A percentile compares a stretch with the other conserved stretches of the same genome.
Conservation (phyloP, 2,113 vertebrate genomes). For the Phaetusa simplex region DNA sequence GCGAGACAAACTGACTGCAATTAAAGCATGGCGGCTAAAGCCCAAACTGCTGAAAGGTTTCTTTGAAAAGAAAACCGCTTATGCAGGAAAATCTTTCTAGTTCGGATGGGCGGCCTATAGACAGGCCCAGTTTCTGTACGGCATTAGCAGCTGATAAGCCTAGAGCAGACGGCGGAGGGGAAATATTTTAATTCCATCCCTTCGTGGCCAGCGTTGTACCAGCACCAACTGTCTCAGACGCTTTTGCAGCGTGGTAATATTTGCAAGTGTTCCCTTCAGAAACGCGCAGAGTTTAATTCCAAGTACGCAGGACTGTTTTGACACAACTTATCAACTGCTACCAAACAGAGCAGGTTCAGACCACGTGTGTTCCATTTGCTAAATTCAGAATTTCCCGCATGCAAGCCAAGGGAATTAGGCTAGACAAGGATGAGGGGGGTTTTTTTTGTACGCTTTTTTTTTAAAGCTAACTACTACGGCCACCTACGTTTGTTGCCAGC, state of each 20-base stretch:
- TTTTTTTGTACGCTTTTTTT: not conserved
- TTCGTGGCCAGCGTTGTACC: constrained; percentile 1
- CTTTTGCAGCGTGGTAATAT: constrained; percentile 2
- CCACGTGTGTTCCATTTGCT: constrained; percentile 31
- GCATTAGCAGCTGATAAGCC: constrained; percentile 38
- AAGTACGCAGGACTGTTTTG: constrained; percentile 24
- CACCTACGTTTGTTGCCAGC: not conserved
- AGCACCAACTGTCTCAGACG: constrained; percentile 45
- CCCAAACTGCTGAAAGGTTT: not conserved
- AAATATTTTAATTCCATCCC: constrained; percentile 32
- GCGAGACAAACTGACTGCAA: not conserved
- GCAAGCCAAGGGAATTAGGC: constrained; percentile 3
- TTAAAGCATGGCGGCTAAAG: not conserved
- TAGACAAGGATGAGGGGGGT: not conserved
- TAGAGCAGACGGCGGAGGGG: not conserved
- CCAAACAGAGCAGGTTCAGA: constrained; percentile 46
- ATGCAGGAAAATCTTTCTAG: not conserved
- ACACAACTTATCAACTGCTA: constrained; percentile 37
- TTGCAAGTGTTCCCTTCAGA: constrained; percentile 37
- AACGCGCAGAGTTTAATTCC: constrained; percentile 34
- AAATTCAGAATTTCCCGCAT: constrained; percentile 9
- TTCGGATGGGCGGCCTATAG: not conserved
- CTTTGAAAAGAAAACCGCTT: not conserved
- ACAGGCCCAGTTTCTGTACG: not conserved
- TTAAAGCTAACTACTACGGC: not conserved